Evolutionary conservation across 2,113 vertebrate species (phyloP).

Genomic region (Odocoileus hemionus): DNA sequence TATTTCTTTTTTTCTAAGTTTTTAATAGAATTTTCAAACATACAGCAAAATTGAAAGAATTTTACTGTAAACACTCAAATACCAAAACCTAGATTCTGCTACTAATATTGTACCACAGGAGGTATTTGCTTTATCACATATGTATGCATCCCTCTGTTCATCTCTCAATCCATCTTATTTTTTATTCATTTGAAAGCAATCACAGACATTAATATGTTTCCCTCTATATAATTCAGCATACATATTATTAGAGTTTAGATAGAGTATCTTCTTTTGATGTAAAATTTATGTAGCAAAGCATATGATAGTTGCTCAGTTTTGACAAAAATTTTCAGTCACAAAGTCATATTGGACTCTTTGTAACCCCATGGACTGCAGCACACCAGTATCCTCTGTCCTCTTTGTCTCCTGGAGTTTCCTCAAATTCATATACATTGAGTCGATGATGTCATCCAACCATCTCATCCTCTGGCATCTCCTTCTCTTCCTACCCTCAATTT

Average conservation of each 20-base stretch:
- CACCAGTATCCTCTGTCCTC: background rate
- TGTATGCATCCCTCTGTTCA: background rate
- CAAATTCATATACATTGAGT: background rate
- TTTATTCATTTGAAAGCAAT: background rate
- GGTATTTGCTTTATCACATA: background rate
- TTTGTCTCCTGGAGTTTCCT: background rate
- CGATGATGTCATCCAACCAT: background rate
- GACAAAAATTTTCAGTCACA: background rate
- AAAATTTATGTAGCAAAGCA: background rate
- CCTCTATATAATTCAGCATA: background rate
- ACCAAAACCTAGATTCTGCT: background rate
- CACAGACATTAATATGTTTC: background rate
- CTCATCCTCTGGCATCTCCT: background rate
- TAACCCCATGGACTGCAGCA: background rate
- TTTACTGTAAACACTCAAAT: background rate
- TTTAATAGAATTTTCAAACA: background rate
- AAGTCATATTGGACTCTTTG: background rate
- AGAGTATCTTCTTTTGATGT: background rate
- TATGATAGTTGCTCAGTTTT: background rate
- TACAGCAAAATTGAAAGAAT: background rate
- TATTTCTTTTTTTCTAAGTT: background rate
- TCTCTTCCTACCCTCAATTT: background rate
- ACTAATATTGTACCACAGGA: background rate
- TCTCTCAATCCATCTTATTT: background rate
- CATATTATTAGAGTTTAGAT: background rate